Conservation (phyloP, 2,888 invertebrate genomes). For the Conchocele bisecta region DNA sequence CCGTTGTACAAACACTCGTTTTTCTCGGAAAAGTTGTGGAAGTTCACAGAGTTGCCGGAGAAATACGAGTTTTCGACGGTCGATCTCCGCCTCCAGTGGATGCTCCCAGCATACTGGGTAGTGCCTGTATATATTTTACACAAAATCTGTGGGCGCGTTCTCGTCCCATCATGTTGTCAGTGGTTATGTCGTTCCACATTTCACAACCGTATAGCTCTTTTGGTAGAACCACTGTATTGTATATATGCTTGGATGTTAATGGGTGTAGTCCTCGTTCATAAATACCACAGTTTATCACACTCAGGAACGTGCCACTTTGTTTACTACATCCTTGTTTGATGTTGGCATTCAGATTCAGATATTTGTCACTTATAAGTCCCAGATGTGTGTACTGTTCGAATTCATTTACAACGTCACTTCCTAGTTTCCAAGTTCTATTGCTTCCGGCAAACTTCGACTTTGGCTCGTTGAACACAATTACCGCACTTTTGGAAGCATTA, state of each 20-base stretch:
- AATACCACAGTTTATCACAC: not conserved
- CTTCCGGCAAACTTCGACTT: not conserved
- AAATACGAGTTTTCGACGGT: no score
- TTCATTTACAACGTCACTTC: not conserved
- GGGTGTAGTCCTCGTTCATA: not conserved
- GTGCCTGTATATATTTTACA: not conserved
- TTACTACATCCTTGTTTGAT: not conserved
- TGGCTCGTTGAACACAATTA: constrained; percentile 5
- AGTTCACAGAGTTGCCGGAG: no score
- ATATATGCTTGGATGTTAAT: not conserved
- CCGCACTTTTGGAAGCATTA: not conserved
- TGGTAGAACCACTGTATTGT: constrained; percentile 9
- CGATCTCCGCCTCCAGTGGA: no score
- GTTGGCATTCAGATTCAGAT: not conserved
- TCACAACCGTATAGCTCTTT: constrained; percentile 20
- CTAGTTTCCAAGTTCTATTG: not conserved
- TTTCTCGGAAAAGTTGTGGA: no score
- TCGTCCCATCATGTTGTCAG: not conserved
- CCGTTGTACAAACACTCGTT: no score
- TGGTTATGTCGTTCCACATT: not conserved
- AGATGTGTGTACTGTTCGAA: not conserved
- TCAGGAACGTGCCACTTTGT: not conserved
- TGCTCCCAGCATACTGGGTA: no score
- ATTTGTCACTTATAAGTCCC: constrained; percentile 1
- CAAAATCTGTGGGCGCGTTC: not conserved